Percentiles rank a stretch among this genome's conserved stretches.
Evolutionary conservation across 1,140 invertebrate genomes (phyloP).

Genomic region (Acromyrmex echinatior): DNA sequence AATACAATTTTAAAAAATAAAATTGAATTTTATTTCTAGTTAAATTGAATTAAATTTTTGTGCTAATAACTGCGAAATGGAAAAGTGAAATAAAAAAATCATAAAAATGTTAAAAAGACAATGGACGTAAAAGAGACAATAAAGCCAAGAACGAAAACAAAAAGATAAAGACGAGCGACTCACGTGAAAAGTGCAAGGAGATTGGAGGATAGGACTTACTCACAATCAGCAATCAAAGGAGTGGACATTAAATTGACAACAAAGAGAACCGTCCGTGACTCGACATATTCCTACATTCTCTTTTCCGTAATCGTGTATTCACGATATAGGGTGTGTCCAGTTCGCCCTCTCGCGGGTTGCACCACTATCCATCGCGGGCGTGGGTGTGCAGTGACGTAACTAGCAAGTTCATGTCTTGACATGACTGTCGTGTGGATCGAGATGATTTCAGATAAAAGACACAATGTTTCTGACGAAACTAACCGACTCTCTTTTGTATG

Average conservation of each 20-base stretch:
- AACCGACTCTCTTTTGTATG: no score
- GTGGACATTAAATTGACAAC: background rate
- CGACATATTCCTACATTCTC: background rate
- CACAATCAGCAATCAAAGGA: background rate
- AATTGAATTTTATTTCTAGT: no score
- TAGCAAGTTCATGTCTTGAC: background rate
- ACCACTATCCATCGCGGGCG: background rate
- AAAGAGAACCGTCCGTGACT: background rate
- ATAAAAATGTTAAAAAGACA: background rate
- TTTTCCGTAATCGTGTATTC: slow-evolving; percentile 2
- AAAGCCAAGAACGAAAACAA: background rate
- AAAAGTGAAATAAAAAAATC: background rate
- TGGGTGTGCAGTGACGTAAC: slow-evolving; percentile 17
- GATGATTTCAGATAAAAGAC: no score
- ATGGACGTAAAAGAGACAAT: background rate
- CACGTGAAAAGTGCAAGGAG: background rate
- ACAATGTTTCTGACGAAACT: no score
- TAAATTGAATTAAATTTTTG: no score
- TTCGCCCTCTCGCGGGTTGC: slow-evolving; percentile 2
- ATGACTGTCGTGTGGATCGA: background rate
- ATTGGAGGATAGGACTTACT: no score
- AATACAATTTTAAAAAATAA: no score
- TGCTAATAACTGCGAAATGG: background rate
- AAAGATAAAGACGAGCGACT: background rate
- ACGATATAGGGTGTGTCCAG: background rate